Evolutionary conservation across 2,797 vertebrate species (phyloP).

Genomic region (Pseudochaenichthys georgianus): DNA sequence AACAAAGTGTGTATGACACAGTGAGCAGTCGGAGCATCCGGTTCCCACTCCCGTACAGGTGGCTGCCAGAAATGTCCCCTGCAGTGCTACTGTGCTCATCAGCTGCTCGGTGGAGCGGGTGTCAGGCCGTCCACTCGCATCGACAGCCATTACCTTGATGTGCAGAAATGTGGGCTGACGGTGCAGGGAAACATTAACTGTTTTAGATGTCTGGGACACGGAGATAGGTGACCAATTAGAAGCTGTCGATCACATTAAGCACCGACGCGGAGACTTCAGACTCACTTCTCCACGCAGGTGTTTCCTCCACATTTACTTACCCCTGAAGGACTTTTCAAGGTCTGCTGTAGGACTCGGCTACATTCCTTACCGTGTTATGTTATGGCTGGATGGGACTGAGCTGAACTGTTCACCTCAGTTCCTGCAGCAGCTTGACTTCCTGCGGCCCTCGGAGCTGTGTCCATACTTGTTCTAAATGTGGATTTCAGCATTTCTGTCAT

Average conservation of each 20-base stretch:
- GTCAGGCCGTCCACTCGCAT: constrained; percentile 56
- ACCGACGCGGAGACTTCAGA: constrained; percentile 33
- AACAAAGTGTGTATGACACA: constrained; percentile 76
- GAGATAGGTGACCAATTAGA: constrained; percentile 73
- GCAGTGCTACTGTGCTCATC: constrained; percentile 78
- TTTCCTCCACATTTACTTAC: constrained; percentile 62
- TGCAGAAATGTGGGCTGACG: constrained; percentile 66
- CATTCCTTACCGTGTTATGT: constrained; percentile 72
- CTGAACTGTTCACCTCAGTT: constrained; percentile 63
- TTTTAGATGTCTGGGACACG: constrained; percentile 65
- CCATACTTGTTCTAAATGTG: constrained; percentile 36
- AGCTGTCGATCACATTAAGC: constrained; percentile 75
- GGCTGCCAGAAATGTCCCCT: constrained; percentile 69
- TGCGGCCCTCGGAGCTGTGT: constrained; percentile 40
- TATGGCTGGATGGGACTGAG: constrained; percentile 61
- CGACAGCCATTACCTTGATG: constrained; percentile 34
- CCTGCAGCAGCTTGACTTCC: constrained; percentile 41
- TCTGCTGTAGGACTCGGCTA: constrained; percentile 38
- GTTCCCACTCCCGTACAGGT: constrained; percentile 71
- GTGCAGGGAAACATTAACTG: constrained; percentile 81
- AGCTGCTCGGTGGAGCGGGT: constrained; percentile 67
- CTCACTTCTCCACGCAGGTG: constrained; percentile 69
- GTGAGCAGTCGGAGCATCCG: constrained; percentile 66
- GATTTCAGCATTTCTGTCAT: background rate
- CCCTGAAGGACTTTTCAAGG: constrained; percentile 57